Evolutionary conservation across 2,888 invertebrate species (phyloP).

Genomic region (Melieria omissa): DNA sequence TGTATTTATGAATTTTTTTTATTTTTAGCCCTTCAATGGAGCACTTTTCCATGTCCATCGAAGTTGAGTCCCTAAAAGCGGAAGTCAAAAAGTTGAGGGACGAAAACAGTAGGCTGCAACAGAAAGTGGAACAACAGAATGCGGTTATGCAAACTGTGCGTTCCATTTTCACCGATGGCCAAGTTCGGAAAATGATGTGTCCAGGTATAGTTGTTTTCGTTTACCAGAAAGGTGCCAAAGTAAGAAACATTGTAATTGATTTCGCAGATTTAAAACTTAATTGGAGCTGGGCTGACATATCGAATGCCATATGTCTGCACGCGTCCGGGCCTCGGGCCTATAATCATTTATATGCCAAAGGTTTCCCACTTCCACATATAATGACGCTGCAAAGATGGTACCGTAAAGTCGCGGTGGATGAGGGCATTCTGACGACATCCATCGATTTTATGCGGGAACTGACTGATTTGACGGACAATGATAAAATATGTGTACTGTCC

Average conservation of each 20-base stretch:
- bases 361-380: constrained; percentile 4
- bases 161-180: too few species aligned
- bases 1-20: too few species aligned
- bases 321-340: constrained; percentile 22
- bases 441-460: constrained; percentile 11
- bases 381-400: constrained; percentile 19
- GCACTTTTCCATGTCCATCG: too few species aligned
- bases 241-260: too few species aligned
- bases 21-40: too few species aligned
- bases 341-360: constrained; percentile 20
- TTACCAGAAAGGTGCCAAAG: not conserved
- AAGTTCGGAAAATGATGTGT: not conserved
- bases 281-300: constrained; percentile 22
- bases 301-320: constrained; percentile 19
- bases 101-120: not conserved
- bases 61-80: too few species aligned
- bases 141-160: too few species aligned
- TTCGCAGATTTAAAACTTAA: not conserved
- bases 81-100: too few species aligned
- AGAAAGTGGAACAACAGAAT: not conserved
- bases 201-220: not conserved
- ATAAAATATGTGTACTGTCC: constrained; percentile 31
- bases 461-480: not conserved
- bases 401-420: constrained; percentile 6
- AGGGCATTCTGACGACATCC: constrained; percentile 2